A percentile compares a stretch with the other conserved stretches of the same genome.
Conservation (phyloP, 1,140 invertebrate genomes). For the Bilobella aurantiaca region DNA sequence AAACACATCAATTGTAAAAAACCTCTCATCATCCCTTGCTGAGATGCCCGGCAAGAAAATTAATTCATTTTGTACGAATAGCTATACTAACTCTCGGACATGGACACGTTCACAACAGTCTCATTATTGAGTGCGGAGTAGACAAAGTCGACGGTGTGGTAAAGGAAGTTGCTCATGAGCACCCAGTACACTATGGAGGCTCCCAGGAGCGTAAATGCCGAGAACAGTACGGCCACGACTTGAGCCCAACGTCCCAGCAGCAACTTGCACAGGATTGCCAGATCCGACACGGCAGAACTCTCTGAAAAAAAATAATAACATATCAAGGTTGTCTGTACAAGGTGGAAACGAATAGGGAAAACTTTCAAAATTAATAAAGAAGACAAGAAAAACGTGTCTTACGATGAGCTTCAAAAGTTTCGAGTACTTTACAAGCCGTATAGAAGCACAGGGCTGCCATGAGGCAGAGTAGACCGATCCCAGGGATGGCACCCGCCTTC, state of each 20-base stretch:
- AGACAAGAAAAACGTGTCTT: slow-evolving; percentile 36
- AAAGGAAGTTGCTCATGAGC: slow-evolving; percentile 84
- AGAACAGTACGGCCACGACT: slow-evolving; percentile 53
- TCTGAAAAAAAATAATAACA: too few species aligned
- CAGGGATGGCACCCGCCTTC: slow-evolving; percentile 65
- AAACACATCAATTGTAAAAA: too few species aligned
- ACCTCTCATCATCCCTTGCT: too few species aligned
- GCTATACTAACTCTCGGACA: too few species aligned
- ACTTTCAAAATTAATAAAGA: neutral
- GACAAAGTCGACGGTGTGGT: slow-evolving; percentile 70
- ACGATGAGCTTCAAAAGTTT: slow-evolving; percentile 54
- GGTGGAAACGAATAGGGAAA: neutral
- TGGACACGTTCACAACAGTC: too few species aligned
- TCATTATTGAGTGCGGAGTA: too few species aligned
- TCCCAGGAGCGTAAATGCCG: slow-evolving; percentile 67
- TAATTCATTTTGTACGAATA: too few species aligned
- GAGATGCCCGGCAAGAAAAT: too few species aligned
- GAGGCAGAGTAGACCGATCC: slow-evolving; percentile 58
- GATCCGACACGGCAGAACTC: slow-evolving; percentile 46
- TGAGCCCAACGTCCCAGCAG: slow-evolving; percentile 50
- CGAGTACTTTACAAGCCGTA: slow-evolving; percentile 59
- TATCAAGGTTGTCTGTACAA: too few species aligned
- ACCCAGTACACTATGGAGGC: slow-evolving; percentile 87
- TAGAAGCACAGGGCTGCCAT: slow-evolving; percentile 69
- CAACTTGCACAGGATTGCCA: slow-evolving; percentile 61